Conservation (phyloP, 1,140 invertebrate species). For the Leptopilina clavipes region DNA sequence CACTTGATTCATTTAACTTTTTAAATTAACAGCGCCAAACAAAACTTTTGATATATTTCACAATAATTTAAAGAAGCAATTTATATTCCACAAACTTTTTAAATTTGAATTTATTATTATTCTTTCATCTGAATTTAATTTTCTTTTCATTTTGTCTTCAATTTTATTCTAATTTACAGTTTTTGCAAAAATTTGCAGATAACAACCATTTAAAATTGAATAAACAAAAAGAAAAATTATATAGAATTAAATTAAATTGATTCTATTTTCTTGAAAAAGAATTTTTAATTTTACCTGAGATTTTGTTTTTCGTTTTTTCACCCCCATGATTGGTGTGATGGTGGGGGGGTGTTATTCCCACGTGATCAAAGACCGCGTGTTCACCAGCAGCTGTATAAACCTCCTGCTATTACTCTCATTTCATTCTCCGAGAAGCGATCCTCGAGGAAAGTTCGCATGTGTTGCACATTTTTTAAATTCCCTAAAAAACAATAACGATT, state of each 20-base stretch:
- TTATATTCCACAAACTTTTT: too few relatives aligned
- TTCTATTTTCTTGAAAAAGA: not conserved
- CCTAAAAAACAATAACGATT: not conserved
- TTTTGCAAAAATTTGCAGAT: too few relatives aligned
- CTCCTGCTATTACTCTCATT: conserved; percentile 50
- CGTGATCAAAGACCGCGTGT: conserved; percentile 57
- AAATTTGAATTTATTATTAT: not conserved
- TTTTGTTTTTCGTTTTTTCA: not conserved
- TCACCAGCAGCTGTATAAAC: conserved; percentile 49
- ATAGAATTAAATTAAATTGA: not conserved
- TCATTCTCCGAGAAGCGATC: conserved; percentile 41
- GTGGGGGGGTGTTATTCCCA: conserved; percentile 45
- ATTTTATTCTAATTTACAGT: too few relatives aligned
- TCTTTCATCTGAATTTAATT: too few relatives aligned
- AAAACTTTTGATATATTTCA: not conserved
- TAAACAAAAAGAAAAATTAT: too few relatives aligned
- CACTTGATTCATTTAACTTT: not conserved
- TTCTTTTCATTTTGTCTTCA: too few relatives aligned
- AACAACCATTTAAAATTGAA: too few relatives aligned
- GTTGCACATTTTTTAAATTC: conserved; percentile 36
- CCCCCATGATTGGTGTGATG: conserved; percentile 31
- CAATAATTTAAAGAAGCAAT: too few relatives aligned
- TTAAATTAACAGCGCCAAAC: not conserved
- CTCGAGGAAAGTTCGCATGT: conserved; percentile 40
- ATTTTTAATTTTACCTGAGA: not conserved